Evolutionary conservation across 2,888 invertebrate species (phyloP).

Genomic region (Aphodius granarius): DNA sequence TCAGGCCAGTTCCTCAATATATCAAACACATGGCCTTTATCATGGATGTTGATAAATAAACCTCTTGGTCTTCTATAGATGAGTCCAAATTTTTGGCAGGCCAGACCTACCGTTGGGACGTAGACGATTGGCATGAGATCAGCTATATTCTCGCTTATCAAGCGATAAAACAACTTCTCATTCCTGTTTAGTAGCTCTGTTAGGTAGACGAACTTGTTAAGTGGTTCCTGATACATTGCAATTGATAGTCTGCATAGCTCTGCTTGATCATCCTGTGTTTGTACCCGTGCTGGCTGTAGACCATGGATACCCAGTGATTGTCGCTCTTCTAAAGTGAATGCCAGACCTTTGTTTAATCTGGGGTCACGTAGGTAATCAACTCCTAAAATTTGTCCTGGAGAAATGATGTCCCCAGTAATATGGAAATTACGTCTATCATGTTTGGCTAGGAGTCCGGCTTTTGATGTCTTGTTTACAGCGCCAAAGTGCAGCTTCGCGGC

Average conservation of each 20-base stretch:
- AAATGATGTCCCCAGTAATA: slow-evolving; percentile 75
- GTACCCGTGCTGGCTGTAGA: slow-evolving; percentile 91
- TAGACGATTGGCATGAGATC: slow-evolving; percentile 96
- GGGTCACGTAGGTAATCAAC: slow-evolving; percentile 88
- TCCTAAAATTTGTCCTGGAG: slow-evolving; percentile 81
- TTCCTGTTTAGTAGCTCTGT: slow-evolving; percentile 95
- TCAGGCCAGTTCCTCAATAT: slow-evolving; percentile 91
- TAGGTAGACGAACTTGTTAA: slow-evolving; percentile 96
- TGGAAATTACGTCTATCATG: slow-evolving; percentile 47
- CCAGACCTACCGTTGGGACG: slow-evolving; percentile 96
- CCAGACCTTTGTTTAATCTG: slow-evolving; percentile 91
- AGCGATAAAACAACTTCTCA: slow-evolving; percentile 93
- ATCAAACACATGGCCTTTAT: slow-evolving; percentile 89
- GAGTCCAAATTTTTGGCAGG: slow-evolving; percentile 95
- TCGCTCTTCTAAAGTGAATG: slow-evolving; percentile 92
- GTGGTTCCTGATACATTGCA: slow-evolving; percentile 84
- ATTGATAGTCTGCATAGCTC: slow-evolving; percentile 90
- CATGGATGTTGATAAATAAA: slow-evolving; percentile 93
- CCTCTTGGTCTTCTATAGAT: slow-evolving; percentile 94
- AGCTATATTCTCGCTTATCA: slow-evolving; percentile 90
- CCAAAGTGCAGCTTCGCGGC: background rate
- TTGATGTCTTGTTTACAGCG: background rate
- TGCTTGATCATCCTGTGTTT: slow-evolving; percentile 90
- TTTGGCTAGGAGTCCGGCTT: background rate
- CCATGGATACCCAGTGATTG: slow-evolving; percentile 97